phyloP scores from a whole-genome alignment of 1,140 invertebrate species.

The Oryctes rhinoceros region DNA sequence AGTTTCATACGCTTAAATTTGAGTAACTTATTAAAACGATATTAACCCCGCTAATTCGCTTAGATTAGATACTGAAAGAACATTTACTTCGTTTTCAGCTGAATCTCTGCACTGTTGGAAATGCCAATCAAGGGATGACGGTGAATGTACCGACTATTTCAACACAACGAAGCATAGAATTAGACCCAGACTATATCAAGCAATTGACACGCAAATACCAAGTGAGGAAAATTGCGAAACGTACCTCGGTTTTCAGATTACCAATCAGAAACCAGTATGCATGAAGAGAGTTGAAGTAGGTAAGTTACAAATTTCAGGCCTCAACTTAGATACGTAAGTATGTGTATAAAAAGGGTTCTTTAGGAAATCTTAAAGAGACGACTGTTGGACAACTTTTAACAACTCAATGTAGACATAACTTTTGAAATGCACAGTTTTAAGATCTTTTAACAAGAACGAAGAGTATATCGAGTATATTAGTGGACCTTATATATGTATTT shows the following conservation, averaged over 20 bases:
- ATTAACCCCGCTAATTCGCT: no score
- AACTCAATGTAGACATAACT: no score
- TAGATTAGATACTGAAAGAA: not conserved
- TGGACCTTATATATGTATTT: no score
- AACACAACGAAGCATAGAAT: not conserved
- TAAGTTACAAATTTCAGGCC: not conserved
- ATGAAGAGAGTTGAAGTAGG: slow-evolving; percentile 34
- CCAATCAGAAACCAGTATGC: slow-evolving; percentile 15
- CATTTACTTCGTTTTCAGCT: slow-evolving; percentile 18
- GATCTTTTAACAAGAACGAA: no score
- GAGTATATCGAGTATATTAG: no score
- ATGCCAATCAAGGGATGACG: slow-evolving; percentile 19
- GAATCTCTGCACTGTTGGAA: slow-evolving; percentile 39
- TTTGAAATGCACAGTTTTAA: no score
- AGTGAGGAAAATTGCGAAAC: slow-evolving; percentile 17
- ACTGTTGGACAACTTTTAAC: no score
- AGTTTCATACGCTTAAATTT: no score
- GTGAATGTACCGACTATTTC: slow-evolving; percentile 37
- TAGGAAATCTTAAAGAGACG: no score
- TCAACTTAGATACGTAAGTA: no score
- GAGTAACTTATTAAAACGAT: no score
- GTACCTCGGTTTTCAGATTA: not conserved
- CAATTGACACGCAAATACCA: not conserved
- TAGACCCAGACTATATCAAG: not conserved
- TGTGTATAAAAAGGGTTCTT: no score